Evolutionary conservation across 2,797 vertebrate species (phyloP), one percentile per base, ranked within the genome.

Genomic region (Anguilla anguilla): DNA sequence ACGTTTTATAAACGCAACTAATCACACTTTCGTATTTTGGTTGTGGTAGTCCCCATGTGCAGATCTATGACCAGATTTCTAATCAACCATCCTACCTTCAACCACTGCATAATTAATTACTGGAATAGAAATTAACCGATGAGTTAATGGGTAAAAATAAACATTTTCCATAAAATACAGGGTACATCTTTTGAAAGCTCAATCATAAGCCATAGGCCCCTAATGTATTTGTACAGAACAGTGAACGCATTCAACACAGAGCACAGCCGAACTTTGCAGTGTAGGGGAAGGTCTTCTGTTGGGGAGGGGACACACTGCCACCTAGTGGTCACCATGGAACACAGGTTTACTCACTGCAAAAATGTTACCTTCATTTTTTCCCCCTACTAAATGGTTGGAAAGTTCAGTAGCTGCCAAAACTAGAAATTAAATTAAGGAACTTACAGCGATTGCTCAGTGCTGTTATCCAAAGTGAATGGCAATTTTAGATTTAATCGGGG

Each of bases 391-490:
- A 72, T 39, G 15, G 31, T 43, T 39, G 31, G 11, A 2, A 19
- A 43, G 15, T 17, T 77, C 35, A 74, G 69, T 35, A 10, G 35
- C 28, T 74, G 69, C 69, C 69, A 77, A 77, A 77, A 35, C 35
- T 39, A 17, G 35, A 39, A 77, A 77, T 77, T 17, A 43, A 39
- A 77, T 77, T 17, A 77, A 39, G 15, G 13, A 43, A 35, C 43
- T 77, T 43, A 15, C 31, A 39, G 13, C 11, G 17, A 77, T 77
- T 39, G 31, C 72, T 39, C 35, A 17, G 13, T 39, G 72, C 72
- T 77, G 72, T 77, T 77, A 77, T 39, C 72, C 72, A 77, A 77
- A 77, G 72, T 5, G 13, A 77, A 43, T 28, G 43, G 72, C 72
- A 17, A 77, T 39, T 6, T 39, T 43, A 77, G 72, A 77, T 39